Conservation (phyloP, 1,140 invertebrate genomes). For the Chlorops oryzae region DNA sequence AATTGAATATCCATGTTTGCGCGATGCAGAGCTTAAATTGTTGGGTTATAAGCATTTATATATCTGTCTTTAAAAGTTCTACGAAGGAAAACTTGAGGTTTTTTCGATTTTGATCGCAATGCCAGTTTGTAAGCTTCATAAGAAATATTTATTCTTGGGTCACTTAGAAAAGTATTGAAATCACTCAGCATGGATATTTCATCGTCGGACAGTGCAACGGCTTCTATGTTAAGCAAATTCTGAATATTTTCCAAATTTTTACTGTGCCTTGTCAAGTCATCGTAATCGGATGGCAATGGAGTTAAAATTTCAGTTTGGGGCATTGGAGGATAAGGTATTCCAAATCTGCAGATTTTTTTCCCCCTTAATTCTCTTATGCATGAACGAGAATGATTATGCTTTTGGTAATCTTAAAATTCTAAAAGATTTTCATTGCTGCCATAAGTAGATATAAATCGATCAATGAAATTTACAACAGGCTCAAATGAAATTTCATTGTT, state of each 20-base stretch:
- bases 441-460: conserved; percentile 14
- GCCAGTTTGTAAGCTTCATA: conserved; percentile 6
- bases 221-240: conserved; percentile 1
- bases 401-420: conserved; percentile 3
- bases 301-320: conserved; percentile 5
- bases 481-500: conserved; percentile 24
- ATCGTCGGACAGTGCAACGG: neutral
- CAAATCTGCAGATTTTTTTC: conserved; percentile 8
- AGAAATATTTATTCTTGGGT: neutral
- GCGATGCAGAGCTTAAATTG: conserved; percentile 22
- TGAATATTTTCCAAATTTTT: conserved; percentile 7
- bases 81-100: conserved; percentile 14
- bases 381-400: conserved; percentile 9
- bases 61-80: conserved; percentile 17
- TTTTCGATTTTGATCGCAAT: conserved; percentile 8
- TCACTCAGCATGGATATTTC: neutral
- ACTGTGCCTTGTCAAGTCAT: neutral
- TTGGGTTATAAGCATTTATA: conserved; percentile 30
- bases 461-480: conserved; percentile 16
- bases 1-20: conserved; percentile 41
- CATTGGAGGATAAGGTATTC: conserved; percentile 8
- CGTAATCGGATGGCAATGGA: conserved; percentile 1
- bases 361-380: conserved; percentile 5
- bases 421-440: neutral
- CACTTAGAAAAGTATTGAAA: conserved; percentile 5